Evolutionary conservation across 2,888 invertebrate species (phyloP).

Genomic region (Autographa pulchrina): DNA sequence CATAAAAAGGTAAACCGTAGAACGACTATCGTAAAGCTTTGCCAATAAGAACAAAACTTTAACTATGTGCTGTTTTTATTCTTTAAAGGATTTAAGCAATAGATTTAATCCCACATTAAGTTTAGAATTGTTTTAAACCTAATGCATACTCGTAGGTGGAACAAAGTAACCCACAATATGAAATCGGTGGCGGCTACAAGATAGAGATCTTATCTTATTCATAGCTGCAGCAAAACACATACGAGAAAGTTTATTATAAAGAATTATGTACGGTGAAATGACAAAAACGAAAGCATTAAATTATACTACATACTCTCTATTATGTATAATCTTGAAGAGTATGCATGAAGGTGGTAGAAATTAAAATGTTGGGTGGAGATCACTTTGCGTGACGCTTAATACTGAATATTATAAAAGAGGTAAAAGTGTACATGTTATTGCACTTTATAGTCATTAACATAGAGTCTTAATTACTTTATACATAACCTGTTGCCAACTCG

Average conservation of each 20-base stretch:
- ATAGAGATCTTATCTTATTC: conserved; percentile 44
- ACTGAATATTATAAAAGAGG: conserved; percentile 51
- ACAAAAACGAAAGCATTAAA: conserved; percentile 73
- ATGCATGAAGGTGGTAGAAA: conserved; percentile 61
- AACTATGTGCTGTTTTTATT: background rate
- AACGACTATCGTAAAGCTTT: background rate
- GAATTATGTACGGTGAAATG: conserved; percentile 59
- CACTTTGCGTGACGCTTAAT: conserved; percentile 61
- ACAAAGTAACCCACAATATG: conserved; percentile 9
- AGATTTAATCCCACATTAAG: background rate
- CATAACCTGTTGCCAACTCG: conserved; percentile 14
- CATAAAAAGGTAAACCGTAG: background rate
- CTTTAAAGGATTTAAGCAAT: background rate
- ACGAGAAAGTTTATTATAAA: conserved; percentile 54
- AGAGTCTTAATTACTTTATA: conserved; percentile 44
- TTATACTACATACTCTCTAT: conserved; percentile 70
- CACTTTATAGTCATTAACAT: conserved; percentile 41
- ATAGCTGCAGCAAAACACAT: conserved; percentile 29
- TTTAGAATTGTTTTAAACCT: background rate
- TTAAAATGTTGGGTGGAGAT: conserved; percentile 56
- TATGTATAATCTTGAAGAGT: conserved; percentile 66
- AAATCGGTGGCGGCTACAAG: conserved; percentile 24
- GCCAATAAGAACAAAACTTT: background rate
- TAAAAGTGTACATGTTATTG: conserved; percentile 38
- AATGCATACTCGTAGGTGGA: background rate